Conservation (phyloP, 1,140 invertebrate genomes). For the Listronotus oregonensis region DNA sequence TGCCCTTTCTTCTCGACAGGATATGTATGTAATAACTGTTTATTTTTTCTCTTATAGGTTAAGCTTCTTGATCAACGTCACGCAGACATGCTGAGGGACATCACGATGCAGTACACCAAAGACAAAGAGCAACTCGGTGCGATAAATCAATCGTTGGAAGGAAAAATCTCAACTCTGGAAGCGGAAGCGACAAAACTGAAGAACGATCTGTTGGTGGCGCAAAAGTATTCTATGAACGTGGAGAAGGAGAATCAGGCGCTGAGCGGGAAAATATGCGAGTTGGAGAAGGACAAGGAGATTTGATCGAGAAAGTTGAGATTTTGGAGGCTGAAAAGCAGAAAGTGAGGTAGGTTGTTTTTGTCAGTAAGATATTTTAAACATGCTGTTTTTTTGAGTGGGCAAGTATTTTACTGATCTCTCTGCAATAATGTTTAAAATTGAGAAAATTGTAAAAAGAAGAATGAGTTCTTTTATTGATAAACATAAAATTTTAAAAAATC, state of each 20-base stretch:
- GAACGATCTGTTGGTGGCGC: constrained; percentile 59
- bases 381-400: constrained; percentile 2
- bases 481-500: too few species aligned
- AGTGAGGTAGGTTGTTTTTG: constrained; percentile 30
- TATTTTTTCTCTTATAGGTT: constrained; percentile 18
- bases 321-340: constrained; percentile 52
- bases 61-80: constrained; percentile 77
- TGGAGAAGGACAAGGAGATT: constrained; percentile 47
- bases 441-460: too few species aligned
- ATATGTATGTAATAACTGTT: background rate
- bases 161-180: constrained; percentile 58
- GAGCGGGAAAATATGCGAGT: constrained; percentile 59
- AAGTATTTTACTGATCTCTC: too few species aligned
- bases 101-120: constrained; percentile 67
- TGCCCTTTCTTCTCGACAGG: too few species aligned
- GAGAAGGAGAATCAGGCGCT: constrained; percentile 72
- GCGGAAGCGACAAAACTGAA: constrained; percentile 63
- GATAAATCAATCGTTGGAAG: constrained; percentile 63
- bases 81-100: constrained; percentile 70
- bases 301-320: constrained; percentile 47
- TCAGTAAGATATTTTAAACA: too few species aligned
- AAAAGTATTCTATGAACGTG: constrained; percentile 64
- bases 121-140: constrained; percentile 73
- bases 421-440: too few species aligned
- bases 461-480: too few species aligned